Evolutionary conservation across 2,888 invertebrate genomes (phyloP), one percentile per base, ranked within the genome.

Genomic region (Pterostichus madidus): DNA sequence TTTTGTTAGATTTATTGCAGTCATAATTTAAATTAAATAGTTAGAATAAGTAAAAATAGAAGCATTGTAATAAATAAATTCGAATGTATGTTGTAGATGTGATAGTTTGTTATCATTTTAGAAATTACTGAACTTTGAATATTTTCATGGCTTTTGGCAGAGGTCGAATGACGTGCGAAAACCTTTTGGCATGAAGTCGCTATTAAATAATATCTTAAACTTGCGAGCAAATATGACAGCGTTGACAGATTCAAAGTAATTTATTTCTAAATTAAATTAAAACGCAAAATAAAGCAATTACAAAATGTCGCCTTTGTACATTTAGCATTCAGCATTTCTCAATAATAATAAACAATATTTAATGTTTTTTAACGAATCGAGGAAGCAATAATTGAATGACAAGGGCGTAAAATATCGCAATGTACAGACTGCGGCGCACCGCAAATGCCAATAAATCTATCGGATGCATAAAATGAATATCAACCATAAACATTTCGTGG

Each of bases 121-220:
- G 10, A 61, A 31, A 31, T 24, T 64, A 32, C 64, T 52, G 76
- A 56, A 76, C 75, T 75, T 75, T 49, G 49, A 53, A 4, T 52
- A 49, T 76, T 53, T 53, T 53, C 56, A 56, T 56, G 7, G 68
- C 39, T 76, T 56, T 76, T 76, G 76, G 76, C 76, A 76, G 10
- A 52, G 56, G 52, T 76, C 53, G 35, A 53, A 52, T 53, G 53
- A 76, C 76, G 76, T 76, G 35, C 44, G 39, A 39, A 52, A 75
- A 52, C 8, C 32, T 32, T 75, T 76, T 76, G 76, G 76, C 76
- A 56, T 76, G 68, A 13, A 15, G 5, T 15, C 13, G 68, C 35
- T 68, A 68, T 68, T 35, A 68, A 68, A 68, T 39, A 68, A 68
- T 68, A 68, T 68, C 68, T 15, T 56, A 8, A 56, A 56, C 8